Conservation (phyloP, 2,888 invertebrate genomes). For the Smittia sp. region DNA sequence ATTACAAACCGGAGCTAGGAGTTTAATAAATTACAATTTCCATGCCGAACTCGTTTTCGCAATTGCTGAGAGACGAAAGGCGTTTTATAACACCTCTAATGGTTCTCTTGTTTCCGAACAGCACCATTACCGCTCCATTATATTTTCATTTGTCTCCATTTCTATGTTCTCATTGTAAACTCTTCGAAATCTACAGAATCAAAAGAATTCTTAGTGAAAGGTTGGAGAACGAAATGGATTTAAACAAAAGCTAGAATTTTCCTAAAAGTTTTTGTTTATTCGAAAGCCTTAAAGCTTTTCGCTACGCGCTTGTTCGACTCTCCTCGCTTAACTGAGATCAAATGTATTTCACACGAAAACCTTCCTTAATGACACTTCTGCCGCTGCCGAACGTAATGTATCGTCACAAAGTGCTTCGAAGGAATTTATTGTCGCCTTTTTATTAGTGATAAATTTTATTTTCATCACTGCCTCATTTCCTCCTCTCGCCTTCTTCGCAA, state of each 20-base stretch:
- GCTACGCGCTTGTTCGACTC: no score
- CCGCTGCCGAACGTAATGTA: constrained; percentile 2
- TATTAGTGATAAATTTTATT: neutral
- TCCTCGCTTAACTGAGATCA: no score
- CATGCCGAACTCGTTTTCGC: neutral
- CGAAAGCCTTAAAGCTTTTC: no score
- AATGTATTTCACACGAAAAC: no score
- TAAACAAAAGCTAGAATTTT: no score
- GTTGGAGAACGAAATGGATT: no score
- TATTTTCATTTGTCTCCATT: neutral
- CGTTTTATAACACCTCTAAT: constrained; percentile 18
- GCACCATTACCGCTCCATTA: neutral
- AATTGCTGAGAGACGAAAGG: neutral
- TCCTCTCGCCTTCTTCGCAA: neutral
- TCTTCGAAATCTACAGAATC: no score
- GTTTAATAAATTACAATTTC: neutral
- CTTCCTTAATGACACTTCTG: neutral
- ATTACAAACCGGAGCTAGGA: neutral
- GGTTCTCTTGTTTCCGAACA: neutral
- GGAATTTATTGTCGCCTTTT: constrained; percentile 11
- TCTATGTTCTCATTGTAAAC: no score
- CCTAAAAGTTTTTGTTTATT: no score
- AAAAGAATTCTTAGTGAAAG: no score
- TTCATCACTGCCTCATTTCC: neutral
- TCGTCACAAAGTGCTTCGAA: constrained; percentile 25